Conservation (phyloP, 2,113 vertebrate genomes). For the Microcebus ravelobensis region DNA sequence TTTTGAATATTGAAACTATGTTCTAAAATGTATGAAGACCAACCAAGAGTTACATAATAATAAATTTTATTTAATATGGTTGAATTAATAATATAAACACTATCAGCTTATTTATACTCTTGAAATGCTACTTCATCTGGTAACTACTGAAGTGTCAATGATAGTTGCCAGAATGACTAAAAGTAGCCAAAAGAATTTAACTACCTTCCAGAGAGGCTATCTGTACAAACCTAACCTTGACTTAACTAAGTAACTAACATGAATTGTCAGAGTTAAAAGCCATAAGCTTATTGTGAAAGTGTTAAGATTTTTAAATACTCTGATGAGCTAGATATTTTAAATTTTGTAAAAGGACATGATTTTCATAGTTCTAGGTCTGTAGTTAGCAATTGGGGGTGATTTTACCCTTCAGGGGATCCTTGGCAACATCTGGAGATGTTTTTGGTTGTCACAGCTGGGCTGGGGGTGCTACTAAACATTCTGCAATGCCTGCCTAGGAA, state of each 20-base stretch:
- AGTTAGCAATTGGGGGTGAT: background rate
- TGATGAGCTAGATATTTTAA: background rate
- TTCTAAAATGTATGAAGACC: too few species aligned
- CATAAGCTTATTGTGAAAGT: conserved; percentile 35
- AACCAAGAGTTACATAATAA: too few species aligned
- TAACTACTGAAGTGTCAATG: background rate
- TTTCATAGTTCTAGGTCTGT: background rate
- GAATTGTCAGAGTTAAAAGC: background rate
- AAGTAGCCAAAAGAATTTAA: background rate
- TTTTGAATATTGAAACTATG: too few species aligned
- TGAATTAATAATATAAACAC: background rate
- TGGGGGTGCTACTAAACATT: background rate
- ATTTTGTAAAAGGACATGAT: background rate
- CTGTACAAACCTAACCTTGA: background rate
- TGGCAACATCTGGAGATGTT: background rate
- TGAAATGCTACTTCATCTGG: background rate
- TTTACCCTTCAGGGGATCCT: background rate
- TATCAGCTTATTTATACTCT: background rate
- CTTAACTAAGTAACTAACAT: background rate
- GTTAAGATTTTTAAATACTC: background rate
- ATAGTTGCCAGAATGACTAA: background rate
- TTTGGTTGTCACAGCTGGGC: background rate
- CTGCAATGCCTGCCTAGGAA: background rate
- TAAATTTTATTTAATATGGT: background rate
- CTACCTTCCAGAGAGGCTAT: background rate